Evolutionary conservation across 1,140 invertebrate species (phyloP), one percentile per base, ranked within the genome.

Genomic region (Sarcophaga bullata): DNA sequence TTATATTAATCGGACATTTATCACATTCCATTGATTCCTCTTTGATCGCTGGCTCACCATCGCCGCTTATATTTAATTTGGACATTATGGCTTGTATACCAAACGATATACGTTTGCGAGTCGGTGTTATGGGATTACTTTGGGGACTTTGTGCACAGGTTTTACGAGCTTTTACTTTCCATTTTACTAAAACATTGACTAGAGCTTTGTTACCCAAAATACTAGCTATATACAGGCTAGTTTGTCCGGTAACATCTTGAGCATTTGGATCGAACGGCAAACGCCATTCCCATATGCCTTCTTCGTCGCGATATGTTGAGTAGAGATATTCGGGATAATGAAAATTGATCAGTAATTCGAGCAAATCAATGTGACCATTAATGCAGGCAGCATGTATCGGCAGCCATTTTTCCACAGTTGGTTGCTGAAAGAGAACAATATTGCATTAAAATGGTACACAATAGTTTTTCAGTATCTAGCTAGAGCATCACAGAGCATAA

Each of bases 311-410:
- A 89, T 87, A 96, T 85, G 92, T 94, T 48, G 90, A 91, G 83
- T 95, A 90, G 72, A 96, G 86, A 82, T 94, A 90, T 37, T 93
- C 91, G 0, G 97, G 96, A 91, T 98, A 99, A 0, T 94, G 92
- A 89, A 94, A 97, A 85, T 95, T 94, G 1, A 99, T 91, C 4
- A 98, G 91, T 19, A 95, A 87, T 68, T 96, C 95, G 58, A 97
- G 92, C 58, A 98, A 91, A 47, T 92, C 86, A 15, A 94, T 90
- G 90, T 98, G 97, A 5, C 96, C 96, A 88, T 97, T 96, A 82
- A 97, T 96, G 84, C 95, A 95, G 52, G 97, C 96, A 8, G 97
- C 97, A 91, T 99, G 98, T 46, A 99, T 92, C 0, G 98, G 97
- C 73, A 98, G 90, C 95, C 97, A 97, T 86, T 94, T 94, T 89